Base-by-base conservation (phyloP, 2,888 invertebrate genomes). In the Drosophila parthenogenetica region DNA sequence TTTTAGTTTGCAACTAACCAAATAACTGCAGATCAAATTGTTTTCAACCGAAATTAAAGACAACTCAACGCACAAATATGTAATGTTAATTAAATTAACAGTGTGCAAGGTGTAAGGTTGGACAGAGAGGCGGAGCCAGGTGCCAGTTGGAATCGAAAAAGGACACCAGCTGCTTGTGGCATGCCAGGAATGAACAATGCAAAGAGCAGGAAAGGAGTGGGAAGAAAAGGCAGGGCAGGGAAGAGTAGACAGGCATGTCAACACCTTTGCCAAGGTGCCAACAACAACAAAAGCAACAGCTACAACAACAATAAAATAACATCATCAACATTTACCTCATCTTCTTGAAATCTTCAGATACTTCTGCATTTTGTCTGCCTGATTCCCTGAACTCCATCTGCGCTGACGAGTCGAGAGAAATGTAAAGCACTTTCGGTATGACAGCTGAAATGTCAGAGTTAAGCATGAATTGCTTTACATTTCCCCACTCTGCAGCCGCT, bases 391-490 rank as follows among this genome's bases (percentile, higher is more conserved):
- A 57, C 66, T 73, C 54, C 67, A 65, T 60, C 58, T 51, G 55
- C 19, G 60, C 43, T 68, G 80, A 58, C 55, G 65, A 60, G 55
- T 58, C 70, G 79, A 78, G 46, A 45, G 82, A 84, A 85, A 85
- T 89, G 85, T 79, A 72, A 85, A 89, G 69, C 87, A 85, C 89
- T 85, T 87, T 87, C 57, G 89, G 87, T 79, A 89, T 85, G 85
- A 89, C 85, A 85, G 87, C 74, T 87, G 87, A 87, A 89, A 87
- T 89, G 89, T 75, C 85, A 88, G 83, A 88, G 83, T 84, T 88
- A 75, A 80, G 80, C 77, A 82, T 82, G 77, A 82, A 77, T 82
- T 79, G 74, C 64, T 70, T 35, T 8, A 8, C 29, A 29, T 29
- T 29, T 29, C 16, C 22, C 16, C 35, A 13, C 37, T 25, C 35